These are phyloP conservation scores for Dysdera silvatica DNA, from an alignment of 1,140 invertebrate genomes.

Conservation along the genomic window DNA sequence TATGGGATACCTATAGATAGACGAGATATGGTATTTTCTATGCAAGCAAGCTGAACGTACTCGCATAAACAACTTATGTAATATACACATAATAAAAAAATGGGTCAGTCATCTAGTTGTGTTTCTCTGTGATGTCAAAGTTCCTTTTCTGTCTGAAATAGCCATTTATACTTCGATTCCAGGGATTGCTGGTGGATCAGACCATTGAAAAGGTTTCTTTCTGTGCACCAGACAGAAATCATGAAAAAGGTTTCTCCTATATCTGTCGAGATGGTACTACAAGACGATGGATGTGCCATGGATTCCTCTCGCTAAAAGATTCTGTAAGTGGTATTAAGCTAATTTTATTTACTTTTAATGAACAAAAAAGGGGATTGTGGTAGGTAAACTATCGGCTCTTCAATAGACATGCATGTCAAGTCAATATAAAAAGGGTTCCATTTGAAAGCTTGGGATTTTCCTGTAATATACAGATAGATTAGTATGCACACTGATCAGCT, in stretches of 20 bases:
- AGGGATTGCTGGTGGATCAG: conserved; percentile 96
- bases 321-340: conserved; percentile 52
- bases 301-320: conserved; percentile 91
- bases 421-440: too few species aligned
- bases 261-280: conserved; percentile 77
- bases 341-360: background rate
- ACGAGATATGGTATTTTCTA: too few species aligned
- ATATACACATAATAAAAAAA: background rate
- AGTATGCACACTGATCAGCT: too few species aligned
- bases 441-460: too few species aligned
- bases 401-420: too few species aligned
- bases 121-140: too few species aligned
- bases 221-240: conserved; percentile 96
- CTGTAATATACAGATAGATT: too few species aligned
- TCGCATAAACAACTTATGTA: too few species aligned
- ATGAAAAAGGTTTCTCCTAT: conserved; percentile 94
- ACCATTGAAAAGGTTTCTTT: conserved; percentile 99
- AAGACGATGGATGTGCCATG: conserved; percentile 98
- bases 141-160: too few species aligned
- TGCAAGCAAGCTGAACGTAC: too few species aligned
- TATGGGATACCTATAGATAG: too few species aligned
- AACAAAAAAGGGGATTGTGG: background rate
- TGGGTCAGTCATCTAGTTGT: conserved; percentile 1
- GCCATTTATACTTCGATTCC: conserved; percentile 27
- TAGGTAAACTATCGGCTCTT: background rate